Base-by-base conservation (phyloP, 2,888 invertebrate species). In the Sarcophaga carnaria region DNA sequence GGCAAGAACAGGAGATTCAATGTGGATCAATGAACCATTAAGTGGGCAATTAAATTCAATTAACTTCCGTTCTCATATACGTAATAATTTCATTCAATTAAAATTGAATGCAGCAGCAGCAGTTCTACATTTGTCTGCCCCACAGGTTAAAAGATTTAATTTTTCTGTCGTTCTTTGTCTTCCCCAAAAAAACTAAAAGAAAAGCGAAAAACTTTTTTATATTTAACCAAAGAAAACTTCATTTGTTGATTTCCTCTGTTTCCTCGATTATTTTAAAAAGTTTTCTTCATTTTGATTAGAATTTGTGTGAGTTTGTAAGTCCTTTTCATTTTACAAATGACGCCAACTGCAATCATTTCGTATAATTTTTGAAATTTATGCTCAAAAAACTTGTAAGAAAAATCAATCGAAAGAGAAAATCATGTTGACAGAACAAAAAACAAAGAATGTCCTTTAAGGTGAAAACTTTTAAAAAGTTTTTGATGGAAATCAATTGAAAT, bases 21-120 rank as follows among this genome's bases (percentile, higher is more conserved):
- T 89, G 89, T 89, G 88, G 91, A 91, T 90, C 91, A 92, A 90
- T 92, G 92, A 91, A 90, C 90, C 90, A 91, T 92, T 92, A 91
- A 92, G 91, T 92, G 92, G 91, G 90, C 92, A 92, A 92, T 92
- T 93, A 92, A 90, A 92, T 92, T 92, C 92, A 93, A 92, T 92
- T 92, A 92, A 90, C 89, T 90, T 90, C 90, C 89, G 88, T 86
- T 62, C 67, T 83, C 80, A 83, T 85, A 83, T 88, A 17, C 83
- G 87, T 22, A 85, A 79, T 27, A 81, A 47, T 71, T 60, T 3
- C 22, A 60, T 63, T 14, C 74, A 54, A 54, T 67, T 67, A 10
- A 6, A 37, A 37, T 37, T 8, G 1, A 37, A 37, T 67, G 37
- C 8, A 66, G 14, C 14, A 49, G 14, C 4, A 59, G 6, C 47